Evolutionary conservation across 2,113 vertebrate species (phyloP).

Genomic region (Axis porcinus): DNA sequence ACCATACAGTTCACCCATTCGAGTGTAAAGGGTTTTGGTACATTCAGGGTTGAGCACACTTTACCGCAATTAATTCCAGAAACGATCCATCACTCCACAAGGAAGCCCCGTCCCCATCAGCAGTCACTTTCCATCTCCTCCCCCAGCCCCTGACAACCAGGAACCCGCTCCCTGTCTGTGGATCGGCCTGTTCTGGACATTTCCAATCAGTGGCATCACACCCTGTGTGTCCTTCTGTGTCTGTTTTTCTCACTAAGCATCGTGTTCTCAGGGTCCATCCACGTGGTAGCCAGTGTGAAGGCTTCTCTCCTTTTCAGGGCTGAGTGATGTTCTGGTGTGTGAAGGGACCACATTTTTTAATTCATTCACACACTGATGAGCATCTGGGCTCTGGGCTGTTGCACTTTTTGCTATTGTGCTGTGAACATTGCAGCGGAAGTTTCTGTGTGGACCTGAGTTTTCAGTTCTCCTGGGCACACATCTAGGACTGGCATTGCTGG

Average conservation of each 20-base stretch:
- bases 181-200: not conserved
- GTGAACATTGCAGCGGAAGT: not conserved
- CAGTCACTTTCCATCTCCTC: not conserved
- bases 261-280: not conserved
- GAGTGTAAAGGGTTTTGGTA: not conserved
- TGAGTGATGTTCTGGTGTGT: not conserved
- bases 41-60: not conserved
- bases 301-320: not conserved
- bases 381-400: not conserved
- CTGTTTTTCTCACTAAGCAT: not conserved
- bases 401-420: not conserved
- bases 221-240: not conserved
- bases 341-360: not conserved
- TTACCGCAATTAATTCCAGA: not conserved
- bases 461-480: not conserved
- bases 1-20: not conserved
- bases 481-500: not conserved
- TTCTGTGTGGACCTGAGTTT: not conserved
- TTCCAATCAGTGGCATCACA: not conserved
- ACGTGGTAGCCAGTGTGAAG: not conserved
- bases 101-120: not conserved
- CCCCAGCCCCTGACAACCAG: not conserved
- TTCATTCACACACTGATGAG: not conserved
- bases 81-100: not conserved
- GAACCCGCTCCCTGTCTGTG: not conserved